Percentiles rank a stretch among this genome's conserved stretches.
These are phyloP conservation scores for Lamprotornis superbus DNA, from an alignment of 2,113 vertebrate genomes.

Conservation along the genomic window DNA sequence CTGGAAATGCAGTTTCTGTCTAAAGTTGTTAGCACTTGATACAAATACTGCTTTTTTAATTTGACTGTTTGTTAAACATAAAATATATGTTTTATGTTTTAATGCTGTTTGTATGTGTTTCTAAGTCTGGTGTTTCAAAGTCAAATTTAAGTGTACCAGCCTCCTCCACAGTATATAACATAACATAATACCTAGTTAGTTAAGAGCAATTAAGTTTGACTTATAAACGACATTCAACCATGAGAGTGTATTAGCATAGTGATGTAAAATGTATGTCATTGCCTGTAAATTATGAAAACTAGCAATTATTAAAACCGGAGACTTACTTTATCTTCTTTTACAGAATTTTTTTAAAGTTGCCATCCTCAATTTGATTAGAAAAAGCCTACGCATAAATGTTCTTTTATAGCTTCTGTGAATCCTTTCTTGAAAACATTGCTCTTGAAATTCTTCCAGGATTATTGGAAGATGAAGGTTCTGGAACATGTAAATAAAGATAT, in stretches of 20 bases:
- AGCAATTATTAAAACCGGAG: background rate
- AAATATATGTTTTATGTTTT: too few relatives aligned
- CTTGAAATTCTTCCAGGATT: background rate
- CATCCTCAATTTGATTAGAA: background rate
- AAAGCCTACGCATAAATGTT: background rate
- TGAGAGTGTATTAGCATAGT: background rate
- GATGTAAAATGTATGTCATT: background rate
- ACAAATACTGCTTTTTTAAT: background rate
- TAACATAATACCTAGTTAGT: background rate
- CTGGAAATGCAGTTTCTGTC: background rate
- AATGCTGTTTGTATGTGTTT: background rate
- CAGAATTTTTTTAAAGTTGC: background rate
- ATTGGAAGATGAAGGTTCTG: background rate
- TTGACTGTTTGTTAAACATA: background rate
- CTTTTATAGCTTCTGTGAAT: background rate
- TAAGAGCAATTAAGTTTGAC: background rate
- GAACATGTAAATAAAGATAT: background rate
- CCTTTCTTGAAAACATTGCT: background rate
- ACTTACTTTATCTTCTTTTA: background rate
- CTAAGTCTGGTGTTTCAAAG: background rate
- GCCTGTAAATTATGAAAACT: background rate
- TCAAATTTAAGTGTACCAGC: background rate
- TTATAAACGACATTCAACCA: background rate
- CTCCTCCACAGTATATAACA: background rate
- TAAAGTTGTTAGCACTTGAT: background rate